Percentiles rank a stretch among this genome's conserved stretches.
These are phyloP conservation scores for Sinocyclocheilus rhinocerous DNA, from an alignment of 2,113 vertebrate species.

Conservation along the genomic window DNA sequence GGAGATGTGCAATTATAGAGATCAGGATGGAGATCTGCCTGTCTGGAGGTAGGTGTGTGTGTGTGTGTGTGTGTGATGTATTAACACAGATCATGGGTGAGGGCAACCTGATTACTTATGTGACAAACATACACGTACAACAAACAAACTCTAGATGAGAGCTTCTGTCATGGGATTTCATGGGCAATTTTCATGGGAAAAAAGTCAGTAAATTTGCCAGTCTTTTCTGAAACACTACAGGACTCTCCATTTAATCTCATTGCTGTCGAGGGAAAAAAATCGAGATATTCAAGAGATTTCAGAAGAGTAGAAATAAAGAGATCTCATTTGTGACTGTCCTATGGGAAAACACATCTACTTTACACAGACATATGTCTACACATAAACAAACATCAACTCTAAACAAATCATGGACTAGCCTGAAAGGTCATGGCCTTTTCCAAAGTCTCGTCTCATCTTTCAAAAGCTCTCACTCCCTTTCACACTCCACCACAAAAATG, in stretches of 20 bases:
- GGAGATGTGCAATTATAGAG: conserved; percentile 31
- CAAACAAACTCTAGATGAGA: background rate
- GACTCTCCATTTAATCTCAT: background rate
- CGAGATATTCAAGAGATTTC: background rate
- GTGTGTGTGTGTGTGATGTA: background rate
- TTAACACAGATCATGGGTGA: background rate
- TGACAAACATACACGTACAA: background rate
- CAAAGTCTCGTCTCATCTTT: background rate
- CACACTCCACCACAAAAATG: background rate
- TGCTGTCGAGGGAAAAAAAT: background rate
- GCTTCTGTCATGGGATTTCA: background rate
- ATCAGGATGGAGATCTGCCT: conserved; percentile 3
- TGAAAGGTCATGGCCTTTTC: conserved; percentile 20
- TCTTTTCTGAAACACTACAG: background rate
- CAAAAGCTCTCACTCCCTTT: background rate
- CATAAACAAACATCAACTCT: background rate
- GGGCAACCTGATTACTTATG: background rate
- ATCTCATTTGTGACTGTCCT: background rate
- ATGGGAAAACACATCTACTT: background rate
- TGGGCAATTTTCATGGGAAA: background rate
- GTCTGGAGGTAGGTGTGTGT: conserved; percentile 2
- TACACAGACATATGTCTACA: background rate
- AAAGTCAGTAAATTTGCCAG: background rate
- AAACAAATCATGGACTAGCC: conserved; percentile 5
- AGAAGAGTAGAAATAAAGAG: background rate